Base-by-base conservation (phyloP, 2,888 invertebrate species). In the Zygothrica quintamaculata region DNA sequence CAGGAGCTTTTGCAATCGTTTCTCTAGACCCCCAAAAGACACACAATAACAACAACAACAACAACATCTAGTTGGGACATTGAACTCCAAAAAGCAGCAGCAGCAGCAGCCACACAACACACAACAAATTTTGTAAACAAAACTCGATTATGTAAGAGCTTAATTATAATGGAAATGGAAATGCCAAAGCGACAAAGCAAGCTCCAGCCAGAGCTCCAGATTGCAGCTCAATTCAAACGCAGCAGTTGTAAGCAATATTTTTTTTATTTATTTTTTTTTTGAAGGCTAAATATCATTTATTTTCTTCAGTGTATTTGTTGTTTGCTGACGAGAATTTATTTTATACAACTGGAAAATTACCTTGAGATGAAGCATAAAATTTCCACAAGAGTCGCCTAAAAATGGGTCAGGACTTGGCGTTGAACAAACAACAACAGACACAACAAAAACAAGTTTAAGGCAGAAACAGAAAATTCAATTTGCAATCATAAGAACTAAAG, bases 121-220 rank as follows among this genome's bases (percentile, higher is more conserved):
- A n/a, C 50, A 57, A 59, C 62, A 74, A 71, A 71, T 70, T 75
- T 85, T 87, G 84, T 86, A 87, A 84, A 84, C 87, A 82, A 82
- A 81, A 80, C 67, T 65, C 37, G 70, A 59, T 84, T 87, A 84
- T 87, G 87, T 56, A 82, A 82, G 77, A 33, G 70, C 65, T 77
- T 82, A 84, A 82, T 84, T 82, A 82, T 77, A 81, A 84, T 87
- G 87, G 65, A 84, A 86, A 81, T 87, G 77, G 65, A 81, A 81
- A 84, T 80, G 74, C 57, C 72, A 77, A 69, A 57, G n/a, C 48
- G 16, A 40, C 34, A 42, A 48, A 58, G 44, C 34, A 29, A 22
- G 34, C 8, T 9, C 13, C 12, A 44, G 22, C 33, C 36, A 40
- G 42, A 22, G 34, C 8, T 9, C 13, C 12, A 44, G 22, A 46